Percentiles rank a stretch among this genome's conserved stretches.
Conservation (phyloP, 37 sponge, comb jelly and placozoan species). For the Agelas oroides region DNA sequence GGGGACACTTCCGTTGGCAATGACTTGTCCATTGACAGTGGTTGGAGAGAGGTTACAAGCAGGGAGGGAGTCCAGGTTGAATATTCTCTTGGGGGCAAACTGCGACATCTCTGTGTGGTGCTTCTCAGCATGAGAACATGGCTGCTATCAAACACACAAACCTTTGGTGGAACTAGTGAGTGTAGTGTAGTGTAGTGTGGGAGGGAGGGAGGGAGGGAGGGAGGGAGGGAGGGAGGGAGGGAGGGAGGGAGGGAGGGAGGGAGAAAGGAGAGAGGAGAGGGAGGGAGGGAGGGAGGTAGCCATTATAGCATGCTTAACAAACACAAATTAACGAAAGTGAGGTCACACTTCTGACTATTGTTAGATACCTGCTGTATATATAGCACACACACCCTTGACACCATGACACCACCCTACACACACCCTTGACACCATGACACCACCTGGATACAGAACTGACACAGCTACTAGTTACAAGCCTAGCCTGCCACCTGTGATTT, state of each 20-base stretch:
- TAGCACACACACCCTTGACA: too few species aligned
- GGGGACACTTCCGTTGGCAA: not conserved
- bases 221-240: conserved; percentile 1
- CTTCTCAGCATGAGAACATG: too few species aligned
- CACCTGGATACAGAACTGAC: too few species aligned
- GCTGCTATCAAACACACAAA: too few species aligned
- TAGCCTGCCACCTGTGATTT: too few species aligned
- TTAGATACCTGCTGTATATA: too few species aligned
- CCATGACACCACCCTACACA: too few species aligned
- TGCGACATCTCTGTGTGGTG: not conserved
- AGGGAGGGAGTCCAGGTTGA: not conserved
- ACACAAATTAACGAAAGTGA: too few species aligned
- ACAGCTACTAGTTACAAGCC: too few species aligned
- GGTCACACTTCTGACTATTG: too few species aligned
- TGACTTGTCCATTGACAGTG: not conserved
- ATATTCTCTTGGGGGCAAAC: conserved; percentile 7
- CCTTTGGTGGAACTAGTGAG: too few species aligned
- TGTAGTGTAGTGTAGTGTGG: not conserved
- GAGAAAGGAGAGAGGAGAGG: not conserved
- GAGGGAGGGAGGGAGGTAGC: not conserved
- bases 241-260: not conserved
- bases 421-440: too few species aligned
- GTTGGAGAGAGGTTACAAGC: not conserved
- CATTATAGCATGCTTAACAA: not conserved
- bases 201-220: not conserved